These are phyloP conservation scores for Heterotis niloticus DNA, from an alignment of 2,113 vertebrate species.

Conservation along the genomic window DNA sequence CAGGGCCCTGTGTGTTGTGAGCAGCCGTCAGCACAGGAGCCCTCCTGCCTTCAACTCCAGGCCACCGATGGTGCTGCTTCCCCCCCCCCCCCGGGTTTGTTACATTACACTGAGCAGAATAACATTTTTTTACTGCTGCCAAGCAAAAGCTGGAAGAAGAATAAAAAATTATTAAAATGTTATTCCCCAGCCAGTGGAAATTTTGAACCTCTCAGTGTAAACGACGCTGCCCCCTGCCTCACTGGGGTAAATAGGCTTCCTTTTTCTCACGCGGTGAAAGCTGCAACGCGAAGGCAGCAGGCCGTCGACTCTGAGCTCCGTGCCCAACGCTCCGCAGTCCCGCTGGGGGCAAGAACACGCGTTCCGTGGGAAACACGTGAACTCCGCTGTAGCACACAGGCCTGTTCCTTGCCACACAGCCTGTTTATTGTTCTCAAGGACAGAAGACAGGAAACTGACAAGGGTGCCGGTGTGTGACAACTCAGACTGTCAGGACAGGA, in stretches of 20 bases:
- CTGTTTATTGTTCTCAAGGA: conserved; percentile 47
- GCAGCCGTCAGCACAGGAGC: neutral
- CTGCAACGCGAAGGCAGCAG: conserved; percentile 8
- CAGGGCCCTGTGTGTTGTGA: neutral
- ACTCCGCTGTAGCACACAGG: conserved; percentile 40
- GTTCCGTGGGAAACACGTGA: conserved; percentile 52
- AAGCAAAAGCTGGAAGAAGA: neutral
- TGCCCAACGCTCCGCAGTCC: neutral
- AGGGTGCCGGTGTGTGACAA: conserved; percentile 37
- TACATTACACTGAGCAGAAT: neutral
- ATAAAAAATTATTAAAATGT: neutral
- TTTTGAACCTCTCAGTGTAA: conserved; percentile 12
- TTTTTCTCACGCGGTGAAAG: conserved; percentile 45
- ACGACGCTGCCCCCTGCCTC: conserved; percentile 21
- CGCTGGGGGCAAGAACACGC: conserved; percentile 4
- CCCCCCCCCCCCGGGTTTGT: neutral
- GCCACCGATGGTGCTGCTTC: neutral
- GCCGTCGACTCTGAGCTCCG: neutral
- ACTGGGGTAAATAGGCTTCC: conserved; percentile 30
- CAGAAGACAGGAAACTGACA: conserved; percentile 48
- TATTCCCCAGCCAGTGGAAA: neutral
- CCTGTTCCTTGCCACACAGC: conserved; percentile 40
- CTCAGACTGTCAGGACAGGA: neutral
- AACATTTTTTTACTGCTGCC: neutral
- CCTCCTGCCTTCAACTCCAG: neutral